These are phyloP conservation scores for Mirza zaza DNA, from an alignment of 2,113 vertebrate genomes.

Conservation along the genomic window DNA sequence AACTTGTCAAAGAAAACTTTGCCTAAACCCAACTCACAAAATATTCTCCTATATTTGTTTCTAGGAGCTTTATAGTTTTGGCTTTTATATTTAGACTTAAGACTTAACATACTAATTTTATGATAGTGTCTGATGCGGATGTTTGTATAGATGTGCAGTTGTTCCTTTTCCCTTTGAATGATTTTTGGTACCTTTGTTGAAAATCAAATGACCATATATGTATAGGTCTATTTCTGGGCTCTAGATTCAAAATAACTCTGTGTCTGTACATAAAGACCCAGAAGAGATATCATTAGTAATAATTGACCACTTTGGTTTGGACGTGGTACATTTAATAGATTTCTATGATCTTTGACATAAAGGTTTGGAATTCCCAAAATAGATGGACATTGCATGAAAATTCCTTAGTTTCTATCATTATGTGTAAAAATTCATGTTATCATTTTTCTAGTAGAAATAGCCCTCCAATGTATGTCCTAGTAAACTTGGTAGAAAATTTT, in stretches of 20 bases:
- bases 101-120: not conserved
- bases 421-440: not conserved
- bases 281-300: too few species aligned
- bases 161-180: not conserved
- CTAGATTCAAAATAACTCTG: not conserved
- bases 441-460: not conserved
- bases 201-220: not conserved
- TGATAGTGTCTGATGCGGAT: not conserved
- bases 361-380: not conserved
- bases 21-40: not conserved
- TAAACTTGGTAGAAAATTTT: not conserved
- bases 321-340: not conserved
- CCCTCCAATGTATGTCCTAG: not conserved
- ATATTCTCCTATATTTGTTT: not conserved
- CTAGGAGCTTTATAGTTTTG: not conserved
- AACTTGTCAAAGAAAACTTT: not conserved
- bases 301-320: not conserved
- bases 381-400: not conserved
- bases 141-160: fast-evolving
- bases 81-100: not conserved
- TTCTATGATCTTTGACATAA: not conserved
- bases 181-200: not conserved
- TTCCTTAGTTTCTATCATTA: not conserved
- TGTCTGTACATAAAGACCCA: not conserved
- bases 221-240: not conserved